These are phyloP conservation scores for Drosophila conformis DNA, from an alignment of 2,888 invertebrate genomes.

Conservation along the genomic window DNA sequence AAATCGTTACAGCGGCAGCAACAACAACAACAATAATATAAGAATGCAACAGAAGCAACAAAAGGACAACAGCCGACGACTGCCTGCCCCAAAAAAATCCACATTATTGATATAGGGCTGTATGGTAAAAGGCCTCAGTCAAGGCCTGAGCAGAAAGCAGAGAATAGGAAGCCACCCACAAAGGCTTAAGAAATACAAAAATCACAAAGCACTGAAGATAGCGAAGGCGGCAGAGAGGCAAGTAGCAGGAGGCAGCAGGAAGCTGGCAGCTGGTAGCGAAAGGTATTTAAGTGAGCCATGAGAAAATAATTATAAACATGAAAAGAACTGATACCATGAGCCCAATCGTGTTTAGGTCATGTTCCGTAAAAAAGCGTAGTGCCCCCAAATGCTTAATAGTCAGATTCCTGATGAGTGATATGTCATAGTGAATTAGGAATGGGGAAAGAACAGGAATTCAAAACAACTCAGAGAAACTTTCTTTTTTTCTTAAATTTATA, in stretches of 20 bases:
- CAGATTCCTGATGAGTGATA: background rate
- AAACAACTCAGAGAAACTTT: no score
- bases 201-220: slow-evolving; percentile 68
- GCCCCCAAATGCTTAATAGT: slow-evolving; percentile 18
- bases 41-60: slow-evolving; percentile 45
- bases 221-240: background rate
- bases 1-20: slow-evolving; percentile 62
- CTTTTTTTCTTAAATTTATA: background rate
- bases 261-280: slow-evolving; percentile 18
- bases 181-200: slow-evolving; percentile 73
- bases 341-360: slow-evolving; percentile 22
- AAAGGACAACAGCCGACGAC: slow-evolving; percentile 42
- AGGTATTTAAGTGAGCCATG: slow-evolving; percentile 64
- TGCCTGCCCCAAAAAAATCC: slow-evolving; percentile 58
- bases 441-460: background rate
- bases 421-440: background rate
- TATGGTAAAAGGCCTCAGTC: slow-evolving; percentile 8
- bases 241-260: background rate
- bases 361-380: slow-evolving; percentile 10
- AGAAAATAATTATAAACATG: slow-evolving; percentile 72
- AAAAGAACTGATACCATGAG: slow-evolving; percentile 40
- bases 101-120: slow-evolving; percentile 69
- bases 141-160: slow-evolving; percentile 2
- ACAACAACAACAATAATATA: slow-evolving; percentile 12
- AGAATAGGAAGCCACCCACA: slow-evolving; percentile 27